A percentile compares a stretch with the other conserved stretches of the same genome.
Conservation (phyloP, 2,113 vertebrate species). For the Micromys minutus region DNA sequence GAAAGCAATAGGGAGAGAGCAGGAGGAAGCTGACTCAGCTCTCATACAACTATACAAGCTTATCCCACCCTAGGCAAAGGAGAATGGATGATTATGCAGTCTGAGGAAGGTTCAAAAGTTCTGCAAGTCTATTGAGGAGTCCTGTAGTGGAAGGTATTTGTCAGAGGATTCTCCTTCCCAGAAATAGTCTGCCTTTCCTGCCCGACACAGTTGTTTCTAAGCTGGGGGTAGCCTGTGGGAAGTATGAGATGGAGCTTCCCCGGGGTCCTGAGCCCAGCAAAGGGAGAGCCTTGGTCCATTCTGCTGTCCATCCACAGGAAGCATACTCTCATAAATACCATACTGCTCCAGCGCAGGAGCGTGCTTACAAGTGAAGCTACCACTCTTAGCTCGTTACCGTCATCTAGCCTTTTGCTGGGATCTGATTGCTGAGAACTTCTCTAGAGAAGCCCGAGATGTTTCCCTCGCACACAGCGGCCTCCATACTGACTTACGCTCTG, state of each 20-base stretch:
- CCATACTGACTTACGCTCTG: too few relatives aligned
- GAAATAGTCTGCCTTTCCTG: not conserved
- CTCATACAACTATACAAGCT: too few relatives aligned
- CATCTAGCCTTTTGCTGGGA: not conserved
- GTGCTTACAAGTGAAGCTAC: not conserved
- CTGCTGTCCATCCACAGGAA: too few relatives aligned
- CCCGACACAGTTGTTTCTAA: not conserved
- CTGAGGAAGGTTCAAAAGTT: not conserved
- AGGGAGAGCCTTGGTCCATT: not conserved
- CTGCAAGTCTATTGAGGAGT: not conserved
- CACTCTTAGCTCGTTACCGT: not conserved
- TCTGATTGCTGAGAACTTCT: not conserved
- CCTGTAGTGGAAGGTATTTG: not conserved
- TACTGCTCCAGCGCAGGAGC: not conserved
- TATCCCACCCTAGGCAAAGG: not conserved
- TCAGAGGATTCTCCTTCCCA: not conserved
- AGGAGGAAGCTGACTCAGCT: not conserved
- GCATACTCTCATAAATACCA: rapidly evolving
- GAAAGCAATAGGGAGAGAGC: not conserved
- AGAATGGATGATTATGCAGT: not conserved
- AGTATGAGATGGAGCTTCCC: not conserved
- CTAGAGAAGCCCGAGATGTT: rapidly evolving
- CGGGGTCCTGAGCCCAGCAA: not conserved
- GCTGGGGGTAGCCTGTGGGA: too few relatives aligned
- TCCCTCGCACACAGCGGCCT: not conserved